Evolutionary conservation across 2,888 invertebrate genomes (phyloP).

Genomic region (Acrobasis suavella): DNA sequence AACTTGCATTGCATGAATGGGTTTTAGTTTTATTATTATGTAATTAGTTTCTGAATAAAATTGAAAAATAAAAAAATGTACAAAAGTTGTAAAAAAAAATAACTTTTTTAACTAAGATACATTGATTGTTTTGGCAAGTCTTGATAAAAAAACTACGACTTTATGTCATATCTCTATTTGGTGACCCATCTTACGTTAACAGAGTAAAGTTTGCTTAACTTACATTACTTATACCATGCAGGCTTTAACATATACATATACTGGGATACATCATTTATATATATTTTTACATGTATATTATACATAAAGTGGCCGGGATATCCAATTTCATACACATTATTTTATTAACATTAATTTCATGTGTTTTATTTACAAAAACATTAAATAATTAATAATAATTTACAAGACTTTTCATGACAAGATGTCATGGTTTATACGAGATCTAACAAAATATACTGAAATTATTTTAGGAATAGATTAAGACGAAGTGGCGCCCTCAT

Average conservation of each 20-base stretch:
- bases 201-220: not conserved
- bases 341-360: slow-evolving; percentile 1
- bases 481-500: too few species aligned
- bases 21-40: too few species aligned
- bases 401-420: not conserved
- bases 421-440: not conserved
- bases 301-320: slow-evolving; percentile 11
- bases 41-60: too few species aligned
- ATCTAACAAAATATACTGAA: too few species aligned
- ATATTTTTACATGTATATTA: slow-evolving; percentile 8
- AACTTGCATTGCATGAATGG: too few species aligned
- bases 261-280: not conserved
- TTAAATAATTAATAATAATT: not conserved
- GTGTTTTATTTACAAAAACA: slow-evolving; percentile 15
- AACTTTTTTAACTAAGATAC: too few species aligned
- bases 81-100: not conserved
- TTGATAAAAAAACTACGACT: too few species aligned
- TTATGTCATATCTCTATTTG: too few species aligned
- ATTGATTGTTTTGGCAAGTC: too few species aligned
- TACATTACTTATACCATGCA: slow-evolving; percentile 1
- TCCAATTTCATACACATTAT: slow-evolving; percentile 2
- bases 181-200: slow-evolving; percentile 4
- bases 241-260: not conserved
- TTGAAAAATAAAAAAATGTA: not conserved
- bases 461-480: too few species aligned